Evolutionary conservation across 2,113 vertebrate species (phyloP).

Genomic region (Platysternon megacephalum): DNA sequence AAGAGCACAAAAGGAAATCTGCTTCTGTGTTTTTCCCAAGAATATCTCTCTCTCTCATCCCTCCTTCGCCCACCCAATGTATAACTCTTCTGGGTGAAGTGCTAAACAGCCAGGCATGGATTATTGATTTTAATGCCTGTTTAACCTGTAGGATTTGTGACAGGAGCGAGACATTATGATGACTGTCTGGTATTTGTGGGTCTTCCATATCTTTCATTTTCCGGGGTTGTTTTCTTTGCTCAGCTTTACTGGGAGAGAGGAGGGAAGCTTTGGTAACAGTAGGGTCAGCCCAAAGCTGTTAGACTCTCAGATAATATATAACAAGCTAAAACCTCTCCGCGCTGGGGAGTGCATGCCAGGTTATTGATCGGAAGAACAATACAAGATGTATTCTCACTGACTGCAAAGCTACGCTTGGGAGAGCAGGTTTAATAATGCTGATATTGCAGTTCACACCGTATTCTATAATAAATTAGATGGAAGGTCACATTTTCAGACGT

Average conservation of each 20-base stretch:
- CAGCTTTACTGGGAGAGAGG: background rate
- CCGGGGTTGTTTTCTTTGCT: background rate
- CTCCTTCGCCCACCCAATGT: background rate
- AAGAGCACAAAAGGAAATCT: background rate
- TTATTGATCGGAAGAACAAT: background rate
- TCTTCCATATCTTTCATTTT: background rate
- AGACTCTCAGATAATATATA: background rate
- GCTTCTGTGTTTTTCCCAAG: background rate
- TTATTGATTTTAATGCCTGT: background rate
- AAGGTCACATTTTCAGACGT: background rate
- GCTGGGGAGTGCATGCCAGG: background rate
- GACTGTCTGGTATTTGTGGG: background rate
- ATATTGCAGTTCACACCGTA: background rate
- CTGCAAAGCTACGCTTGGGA: background rate
- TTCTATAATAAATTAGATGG: background rate
- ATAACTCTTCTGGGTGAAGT: background rate
- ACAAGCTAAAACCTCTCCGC: background rate
- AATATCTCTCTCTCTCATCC: background rate
- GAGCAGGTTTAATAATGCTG: background rate
- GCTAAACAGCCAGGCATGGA: background rate
- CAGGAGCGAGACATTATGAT: slow-evolving; percentile 16
- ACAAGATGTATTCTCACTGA: background rate
- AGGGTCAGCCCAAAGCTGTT: background rate
- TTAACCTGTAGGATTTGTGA: background rate
- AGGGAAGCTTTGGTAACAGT: background rate